A percentile compares a stretch with the other conserved stretches of the same genome.
Conservation (phyloP, 1,140 invertebrate species). For the Bombus superbus region DNA sequence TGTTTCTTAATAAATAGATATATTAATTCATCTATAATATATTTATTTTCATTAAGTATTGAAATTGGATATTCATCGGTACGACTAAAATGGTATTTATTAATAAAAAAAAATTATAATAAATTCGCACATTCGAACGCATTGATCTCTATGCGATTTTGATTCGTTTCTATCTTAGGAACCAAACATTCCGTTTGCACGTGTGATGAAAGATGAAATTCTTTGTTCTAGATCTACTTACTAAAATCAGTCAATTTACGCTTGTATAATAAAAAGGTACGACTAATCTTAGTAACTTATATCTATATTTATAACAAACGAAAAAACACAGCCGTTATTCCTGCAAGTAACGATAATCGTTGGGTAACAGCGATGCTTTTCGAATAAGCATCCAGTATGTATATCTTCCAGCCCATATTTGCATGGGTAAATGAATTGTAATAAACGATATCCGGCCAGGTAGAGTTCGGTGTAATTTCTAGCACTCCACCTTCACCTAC, state of each 20-base stretch:
- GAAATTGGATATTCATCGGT: not conserved
- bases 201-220: not conserved
- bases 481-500: slow-evolving; percentile 87
- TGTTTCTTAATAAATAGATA: no score
- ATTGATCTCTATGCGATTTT: not conserved
- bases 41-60: not conserved
- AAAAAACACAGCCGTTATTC: slow-evolving; percentile 58
- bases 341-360: slow-evolving; percentile 45
- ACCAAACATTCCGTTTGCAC: not conserved
- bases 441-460: slow-evolving; percentile 96
- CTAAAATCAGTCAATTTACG: slow-evolving; percentile 5
- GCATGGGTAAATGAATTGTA: slow-evolving; percentile 96
- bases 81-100: not conserved
- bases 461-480: slow-evolving; percentile 93
- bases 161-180: not conserved
- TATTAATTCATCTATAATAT: no score
- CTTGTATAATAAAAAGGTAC: slow-evolving; percentile 4
- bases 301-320: slow-evolving; percentile 53
- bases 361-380: slow-evolving; percentile 60
- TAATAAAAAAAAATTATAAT: not conserved
- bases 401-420: slow-evolving; percentile 96
- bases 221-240: not conserved
- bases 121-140: not conserved
- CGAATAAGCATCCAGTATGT: slow-evolving; percentile 89
- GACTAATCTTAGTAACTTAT: slow-evolving; percentile 23